Base-by-base conservation (phyloP, 2,797 vertebrate species). In the Euthynnus affinis region DNA sequence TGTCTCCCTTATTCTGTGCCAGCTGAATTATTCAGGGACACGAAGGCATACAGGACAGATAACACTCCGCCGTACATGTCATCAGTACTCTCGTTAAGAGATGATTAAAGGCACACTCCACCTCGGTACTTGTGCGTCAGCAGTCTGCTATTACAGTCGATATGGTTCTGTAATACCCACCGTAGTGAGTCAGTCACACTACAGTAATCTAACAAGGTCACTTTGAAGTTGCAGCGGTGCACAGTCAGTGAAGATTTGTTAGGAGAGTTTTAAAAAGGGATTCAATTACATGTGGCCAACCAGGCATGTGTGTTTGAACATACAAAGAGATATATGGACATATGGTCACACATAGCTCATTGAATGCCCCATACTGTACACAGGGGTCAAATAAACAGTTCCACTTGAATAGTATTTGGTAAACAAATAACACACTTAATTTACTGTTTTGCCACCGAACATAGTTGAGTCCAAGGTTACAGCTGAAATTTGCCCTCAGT, bases 21-120 rank as follows among this genome's bases (percentile, higher is more conserved):
- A 42, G 77, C 80, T 92, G 81, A 92, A 87, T 94, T 86, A 93
- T 92, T 90, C 87, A 86, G 82, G 71, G 71, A 88, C 87, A 91
- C 68, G 58, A 42, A 83, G 83, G 82, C 88, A 78, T 81, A 77
- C 87, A 71, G 85, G 85, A 88, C 78, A 80, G 88, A 90, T 88
- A 86, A 83, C 85, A 71, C 81, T 65, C 29, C 0, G 40, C 64
- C 4, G 60, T 78, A 74, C 78, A 74, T 79, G 87, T 76, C 87
- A 87, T 91, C 88, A 74, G 78, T 64, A 8, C 72, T 86, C 89
- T 90, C 53, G 81, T 92, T 93, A 89, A 77, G 83, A 85, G 80
- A 86, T 88, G 90, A 93, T 91, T 92, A 91, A 93, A 92, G 69
- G 83, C 56, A 20, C 17, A 57, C 82, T 71, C 80, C 81, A 66